Percentiles rank a stretch among this genome's conserved stretches.
phyloP scores from a whole-genome alignment of 2,888 invertebrate species.

The Melolontha melolontha region DNA sequence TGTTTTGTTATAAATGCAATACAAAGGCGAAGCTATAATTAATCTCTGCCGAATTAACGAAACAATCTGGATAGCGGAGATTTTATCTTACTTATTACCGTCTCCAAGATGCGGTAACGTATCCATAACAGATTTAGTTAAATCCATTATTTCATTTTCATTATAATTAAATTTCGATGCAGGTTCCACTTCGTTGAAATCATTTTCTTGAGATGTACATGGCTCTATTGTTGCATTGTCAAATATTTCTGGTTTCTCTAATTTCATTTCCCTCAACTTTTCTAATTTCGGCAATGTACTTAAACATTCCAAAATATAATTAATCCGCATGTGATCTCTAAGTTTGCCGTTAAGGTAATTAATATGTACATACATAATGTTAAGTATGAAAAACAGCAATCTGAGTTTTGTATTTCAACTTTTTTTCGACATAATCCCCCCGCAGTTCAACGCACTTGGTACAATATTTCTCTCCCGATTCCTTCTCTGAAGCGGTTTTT shows the following conservation, averaged over 20 bases:
- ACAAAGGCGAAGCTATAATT: no score
- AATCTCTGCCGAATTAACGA: no score
- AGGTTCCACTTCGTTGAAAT: background rate
- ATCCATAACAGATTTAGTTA: conserved; percentile 65
- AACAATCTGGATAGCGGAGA: background rate
- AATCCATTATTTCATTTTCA: conserved; percentile 61
- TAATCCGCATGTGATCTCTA: conserved; percentile 61
- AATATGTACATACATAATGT: no score
- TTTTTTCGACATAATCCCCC: no score
- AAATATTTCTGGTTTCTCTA: conserved; percentile 10
- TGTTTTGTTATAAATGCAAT: no score
- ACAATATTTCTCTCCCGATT: no score
- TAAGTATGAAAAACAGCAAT: no score
- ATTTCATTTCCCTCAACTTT: conserved; percentile 32
- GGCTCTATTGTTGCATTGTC: conserved; percentile 11
- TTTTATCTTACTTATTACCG: conserved; percentile 62
- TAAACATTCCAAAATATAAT: conserved; percentile 59
- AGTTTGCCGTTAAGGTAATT: conserved; percentile 50
- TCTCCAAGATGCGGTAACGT: conserved; percentile 86
- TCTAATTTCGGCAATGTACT: conserved; percentile 52
- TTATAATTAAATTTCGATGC: conserved; percentile 11
- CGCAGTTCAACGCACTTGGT: no score
- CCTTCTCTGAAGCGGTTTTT: no score
- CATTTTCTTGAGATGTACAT: conserved; percentile 29
- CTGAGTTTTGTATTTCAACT: no score